Percentiles rank a stretch among this genome's conserved stretches.
phyloP scores from a whole-genome alignment of 1,140 invertebrate genomes.

The Cryptotermes secundus region DNA sequence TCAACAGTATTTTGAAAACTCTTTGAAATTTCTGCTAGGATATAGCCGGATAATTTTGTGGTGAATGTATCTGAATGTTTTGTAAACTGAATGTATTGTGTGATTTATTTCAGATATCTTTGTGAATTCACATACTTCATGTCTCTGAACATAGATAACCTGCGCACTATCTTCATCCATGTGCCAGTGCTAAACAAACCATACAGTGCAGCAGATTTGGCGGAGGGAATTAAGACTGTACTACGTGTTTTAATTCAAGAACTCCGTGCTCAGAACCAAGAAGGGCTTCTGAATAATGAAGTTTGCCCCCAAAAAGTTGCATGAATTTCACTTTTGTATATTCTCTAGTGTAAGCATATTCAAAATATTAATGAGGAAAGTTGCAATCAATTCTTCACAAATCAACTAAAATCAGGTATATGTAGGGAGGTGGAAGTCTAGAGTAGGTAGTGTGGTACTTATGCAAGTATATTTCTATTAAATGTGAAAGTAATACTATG shows the following conservation, averaged over 20 bases:
- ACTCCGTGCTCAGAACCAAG: neutral
- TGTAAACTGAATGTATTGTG: neutral
- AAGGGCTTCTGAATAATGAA: neutral
- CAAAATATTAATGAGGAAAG: no score
- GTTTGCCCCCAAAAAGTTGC: neutral
- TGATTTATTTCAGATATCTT: constrained; percentile 27
- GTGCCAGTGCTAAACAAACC: constrained; percentile 31
- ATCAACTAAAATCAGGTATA: no score
- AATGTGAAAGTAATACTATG: no score
- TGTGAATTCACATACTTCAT: constrained; percentile 34
- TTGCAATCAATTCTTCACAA: no score
- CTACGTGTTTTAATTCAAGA: neutral
- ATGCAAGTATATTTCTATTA: no score
- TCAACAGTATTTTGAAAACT: no score
- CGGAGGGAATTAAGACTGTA: neutral
- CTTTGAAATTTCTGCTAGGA: no score
- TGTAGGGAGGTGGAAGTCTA: no score
- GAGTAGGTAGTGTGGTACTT: no score
- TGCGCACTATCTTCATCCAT: constrained; percentile 30
- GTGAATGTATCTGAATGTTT: no score
- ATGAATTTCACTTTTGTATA: neutral
- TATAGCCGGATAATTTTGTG: no score
- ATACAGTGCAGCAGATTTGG: constrained; percentile 29
- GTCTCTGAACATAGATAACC: constrained; percentile 30
- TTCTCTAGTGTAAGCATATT: no score